These are phyloP conservation scores for Nasonia longicornis DNA, from an alignment of 1,140 invertebrate genomes.

Conservation along the genomic window DNA sequence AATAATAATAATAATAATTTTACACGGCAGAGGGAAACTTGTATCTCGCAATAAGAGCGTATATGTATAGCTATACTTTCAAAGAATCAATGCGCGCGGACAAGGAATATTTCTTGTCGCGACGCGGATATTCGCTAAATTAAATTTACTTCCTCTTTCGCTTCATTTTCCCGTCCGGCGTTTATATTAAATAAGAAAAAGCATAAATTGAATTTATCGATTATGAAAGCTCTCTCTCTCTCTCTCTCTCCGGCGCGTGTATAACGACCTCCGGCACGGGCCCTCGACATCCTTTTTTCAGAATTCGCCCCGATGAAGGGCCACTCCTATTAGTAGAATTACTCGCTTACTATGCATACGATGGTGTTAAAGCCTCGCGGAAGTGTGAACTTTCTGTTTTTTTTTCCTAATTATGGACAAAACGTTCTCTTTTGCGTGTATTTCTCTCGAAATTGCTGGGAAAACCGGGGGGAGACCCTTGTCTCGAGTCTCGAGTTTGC, in stretches of 20 bases:
- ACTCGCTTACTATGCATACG: background rate
- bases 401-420: background rate
- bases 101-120: background rate
- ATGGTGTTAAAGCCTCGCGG: background rate
- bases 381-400: background rate
- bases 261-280: slow-evolving; percentile 20
- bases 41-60: background rate
- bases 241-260: too few species aligned
- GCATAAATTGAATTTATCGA: slow-evolving; percentile 32
- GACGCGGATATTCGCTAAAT: background rate
- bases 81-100: background rate
- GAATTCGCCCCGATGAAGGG: background rate
- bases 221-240: slow-evolving; percentile 40
- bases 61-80: background rate
- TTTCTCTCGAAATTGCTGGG: background rate
- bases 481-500: background rate
- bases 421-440: background rate
- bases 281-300: background rate
- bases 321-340: slow-evolving; percentile 2
- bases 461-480: background rate
- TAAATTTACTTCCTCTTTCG: slow-evolving; percentile 3
- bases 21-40: background rate
- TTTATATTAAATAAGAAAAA: slow-evolving; percentile 16
- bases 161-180: background rate
- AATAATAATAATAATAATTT: background rate